Evolutionary conservation across 92 coral and sea anemone genomes (phyloP).

Genomic region (Virgularia gustaviana): DNA sequence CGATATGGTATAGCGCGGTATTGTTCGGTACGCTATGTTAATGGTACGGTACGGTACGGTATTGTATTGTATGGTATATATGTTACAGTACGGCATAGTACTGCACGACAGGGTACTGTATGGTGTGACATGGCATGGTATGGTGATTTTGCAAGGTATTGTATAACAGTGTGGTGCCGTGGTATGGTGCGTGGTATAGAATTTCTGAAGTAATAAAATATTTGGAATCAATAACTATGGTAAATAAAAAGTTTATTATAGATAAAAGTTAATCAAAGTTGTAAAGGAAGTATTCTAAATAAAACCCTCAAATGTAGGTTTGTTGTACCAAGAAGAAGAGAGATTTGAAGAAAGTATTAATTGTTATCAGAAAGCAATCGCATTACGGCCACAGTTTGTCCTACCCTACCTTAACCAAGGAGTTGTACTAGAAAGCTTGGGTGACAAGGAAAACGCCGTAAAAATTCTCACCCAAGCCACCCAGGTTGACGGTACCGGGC

Average conservation of each 20-base stretch:
- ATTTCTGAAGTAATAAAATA: too few species aligned
- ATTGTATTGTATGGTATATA: background rate
- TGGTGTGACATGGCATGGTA: background rate
- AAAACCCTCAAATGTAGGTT: slow-evolving; percentile 65
- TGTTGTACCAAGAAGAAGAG: slow-evolving; percentile 75
- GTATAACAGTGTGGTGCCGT: too few species aligned
- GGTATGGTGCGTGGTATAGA: too few species aligned
- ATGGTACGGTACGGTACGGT: background rate
- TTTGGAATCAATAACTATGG: too few species aligned
- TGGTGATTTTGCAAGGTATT: too few species aligned
- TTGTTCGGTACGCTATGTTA: background rate
- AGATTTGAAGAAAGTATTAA: slow-evolving; percentile 65
- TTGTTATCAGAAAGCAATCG: slow-evolving; percentile 77
- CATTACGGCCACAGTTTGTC: slow-evolving; percentile 78
- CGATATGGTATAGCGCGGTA: background rate
- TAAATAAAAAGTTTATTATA: too few species aligned
- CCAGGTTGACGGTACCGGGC: slow-evolving; percentile 38
- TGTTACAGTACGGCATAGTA: background rate
- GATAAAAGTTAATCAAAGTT: too few species aligned
- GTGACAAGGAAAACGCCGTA: slow-evolving; percentile 63
- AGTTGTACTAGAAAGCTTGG: slow-evolving; percentile 71
- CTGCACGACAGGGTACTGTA: background rate
- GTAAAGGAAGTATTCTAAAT: too few species aligned
- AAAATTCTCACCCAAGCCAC: slow-evolving; percentile 51
- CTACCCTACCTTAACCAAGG: slow-evolving; percentile 87